These are phyloP conservation scores for Lates calcarifer DNA, from an alignment of 2,113 vertebrate species.

Conservation along the genomic window DNA sequence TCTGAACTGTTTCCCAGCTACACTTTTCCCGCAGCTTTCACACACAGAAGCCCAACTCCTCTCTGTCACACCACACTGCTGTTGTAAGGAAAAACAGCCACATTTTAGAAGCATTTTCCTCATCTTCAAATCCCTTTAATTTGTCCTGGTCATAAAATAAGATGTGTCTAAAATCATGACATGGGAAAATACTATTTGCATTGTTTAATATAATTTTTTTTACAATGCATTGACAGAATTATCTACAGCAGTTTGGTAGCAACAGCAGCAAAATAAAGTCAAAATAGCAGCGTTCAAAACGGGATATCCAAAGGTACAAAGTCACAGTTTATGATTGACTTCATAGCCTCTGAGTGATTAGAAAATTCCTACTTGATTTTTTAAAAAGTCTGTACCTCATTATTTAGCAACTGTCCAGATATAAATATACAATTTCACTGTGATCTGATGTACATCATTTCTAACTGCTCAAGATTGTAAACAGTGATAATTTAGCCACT, in stretches of 20 bases:
- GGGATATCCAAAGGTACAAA: neutral
- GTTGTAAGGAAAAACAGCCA: neutral
- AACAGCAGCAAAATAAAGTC: neutral
- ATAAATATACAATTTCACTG: neutral
- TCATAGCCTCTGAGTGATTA: neutral
- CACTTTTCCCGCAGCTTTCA: slow-evolving; percentile 34
- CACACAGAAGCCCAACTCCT: slow-evolving; percentile 3
- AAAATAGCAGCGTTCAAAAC: neutral
- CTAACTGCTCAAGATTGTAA: neutral
- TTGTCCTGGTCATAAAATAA: neutral
- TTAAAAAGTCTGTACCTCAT: neutral
- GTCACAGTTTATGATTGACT: neutral
- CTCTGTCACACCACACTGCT: slow-evolving; percentile 2
- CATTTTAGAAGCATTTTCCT: neutral
- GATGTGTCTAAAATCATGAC: neutral
- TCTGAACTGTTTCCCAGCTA: slow-evolving; percentile 28
- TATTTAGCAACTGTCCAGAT: neutral
- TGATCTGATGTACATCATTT: neutral
- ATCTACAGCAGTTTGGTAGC: neutral
- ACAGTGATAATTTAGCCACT: slow-evolving; percentile 29
- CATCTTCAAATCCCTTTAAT: neutral
- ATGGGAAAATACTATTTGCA: neutral
- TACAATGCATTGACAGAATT: neutral
- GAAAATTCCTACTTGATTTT: neutral
- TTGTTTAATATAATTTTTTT: neutral